These are phyloP conservation scores for Drosophila quasianomalipes DNA, from an alignment of 2,888 invertebrate species.

Conservation along the genomic window DNA sequence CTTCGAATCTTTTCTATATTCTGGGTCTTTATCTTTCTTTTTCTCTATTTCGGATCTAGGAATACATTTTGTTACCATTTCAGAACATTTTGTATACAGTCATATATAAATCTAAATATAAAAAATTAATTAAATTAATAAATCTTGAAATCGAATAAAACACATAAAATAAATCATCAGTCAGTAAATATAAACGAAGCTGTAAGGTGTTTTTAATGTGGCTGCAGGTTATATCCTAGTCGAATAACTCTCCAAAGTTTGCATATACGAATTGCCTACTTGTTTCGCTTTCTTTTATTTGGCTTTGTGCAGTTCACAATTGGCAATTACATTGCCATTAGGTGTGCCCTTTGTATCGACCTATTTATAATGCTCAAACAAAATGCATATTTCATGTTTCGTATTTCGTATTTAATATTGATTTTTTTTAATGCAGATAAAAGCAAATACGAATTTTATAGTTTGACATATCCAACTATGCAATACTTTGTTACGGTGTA, in stretches of 20 bases:
- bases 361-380: conserved; percentile 40
- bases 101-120: neutral
- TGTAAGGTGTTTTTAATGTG: neutral
- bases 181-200: neutral
- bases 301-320: conserved; percentile 58
- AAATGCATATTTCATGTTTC: conserved; percentile 68
- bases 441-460: neutral
- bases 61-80: neutral
- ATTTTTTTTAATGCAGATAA: conserved; percentile 13
- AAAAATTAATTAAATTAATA: too few species aligned
- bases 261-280: neutral
- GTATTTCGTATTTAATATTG: conserved; percentile 8
- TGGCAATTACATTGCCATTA: conserved; percentile 76
- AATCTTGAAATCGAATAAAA: neutral
- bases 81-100: neutral
- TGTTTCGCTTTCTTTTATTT: neutral
- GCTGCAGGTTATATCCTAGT: neutral
- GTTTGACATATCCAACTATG: neutral
- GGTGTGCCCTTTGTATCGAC: conserved; percentile 40
- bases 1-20: neutral
- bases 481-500: neutral
- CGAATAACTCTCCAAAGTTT: too few species aligned
- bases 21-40: neutral
- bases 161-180: neutral
- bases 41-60: neutral